These are phyloP conservation scores for Nycticorax nycticorax DNA, from an alignment of 2,113 vertebrate genomes.

Conservation along the genomic window DNA sequence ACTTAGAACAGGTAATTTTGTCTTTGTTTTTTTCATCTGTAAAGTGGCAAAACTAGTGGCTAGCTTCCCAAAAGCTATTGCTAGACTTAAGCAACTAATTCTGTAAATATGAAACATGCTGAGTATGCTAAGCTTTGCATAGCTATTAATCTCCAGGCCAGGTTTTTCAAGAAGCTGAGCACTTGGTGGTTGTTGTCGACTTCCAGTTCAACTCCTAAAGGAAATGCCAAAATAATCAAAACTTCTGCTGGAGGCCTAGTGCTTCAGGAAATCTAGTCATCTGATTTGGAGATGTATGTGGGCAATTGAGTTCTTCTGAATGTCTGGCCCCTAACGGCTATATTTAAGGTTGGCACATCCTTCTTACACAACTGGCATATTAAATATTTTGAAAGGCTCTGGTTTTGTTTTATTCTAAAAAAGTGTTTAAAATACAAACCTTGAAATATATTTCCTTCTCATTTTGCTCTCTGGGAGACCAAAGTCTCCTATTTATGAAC, in stretches of 20 bases:
- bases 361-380: background rate
- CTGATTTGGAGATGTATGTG: background rate
- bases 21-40: background rate
- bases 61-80: background rate
- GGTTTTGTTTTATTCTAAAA: background rate
- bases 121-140: background rate
- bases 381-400: background rate
- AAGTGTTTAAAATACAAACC: background rate
- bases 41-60: background rate
- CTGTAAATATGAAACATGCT: background rate
- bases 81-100: background rate
- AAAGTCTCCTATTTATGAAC: background rate
- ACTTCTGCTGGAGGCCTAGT: slow-evolving; percentile 16
- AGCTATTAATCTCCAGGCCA: background rate
- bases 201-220: slow-evolving; percentile 10
- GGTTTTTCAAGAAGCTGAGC: slow-evolving; percentile 33
- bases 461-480: background rate
- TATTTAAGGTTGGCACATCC: background rate
- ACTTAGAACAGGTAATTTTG: background rate
- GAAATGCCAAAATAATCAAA: slow-evolving; percentile 53
- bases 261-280: slow-evolving; percentile 35
- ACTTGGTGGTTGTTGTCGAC: background rate
- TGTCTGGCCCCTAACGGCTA: background rate
- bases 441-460: background rate
- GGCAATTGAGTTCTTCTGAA: background rate